A percentile compares a stretch with the other conserved stretches of the same genome.
Evolutionary conservation across 2,113 vertebrate genomes (phyloP).

Genomic region (Oryzias celebensis): DNA sequence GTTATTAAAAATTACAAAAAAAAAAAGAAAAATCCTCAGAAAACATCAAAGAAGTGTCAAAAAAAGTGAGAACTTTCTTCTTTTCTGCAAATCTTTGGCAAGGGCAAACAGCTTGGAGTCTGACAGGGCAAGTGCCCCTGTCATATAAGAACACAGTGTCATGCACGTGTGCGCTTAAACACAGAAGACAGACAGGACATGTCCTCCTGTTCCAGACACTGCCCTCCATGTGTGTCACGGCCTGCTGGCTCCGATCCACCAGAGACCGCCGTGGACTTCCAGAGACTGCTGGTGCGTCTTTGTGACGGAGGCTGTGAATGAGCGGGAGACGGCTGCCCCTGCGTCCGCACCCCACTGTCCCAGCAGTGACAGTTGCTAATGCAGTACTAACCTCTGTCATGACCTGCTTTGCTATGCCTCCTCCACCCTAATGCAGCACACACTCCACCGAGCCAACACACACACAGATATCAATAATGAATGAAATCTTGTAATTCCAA

Average conservation of each 20-base stretch:
- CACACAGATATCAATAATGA: constrained; percentile 31
- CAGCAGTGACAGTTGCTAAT: constrained; percentile 73
- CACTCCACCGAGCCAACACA: constrained; percentile 2
- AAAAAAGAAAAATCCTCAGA: not conserved
- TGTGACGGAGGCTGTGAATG: constrained; percentile 23
- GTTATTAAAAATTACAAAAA: constrained; percentile 34
- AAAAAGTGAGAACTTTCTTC: constrained; percentile 15
- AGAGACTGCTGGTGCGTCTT: constrained; percentile 8
- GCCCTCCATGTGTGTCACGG: constrained; percentile 63
- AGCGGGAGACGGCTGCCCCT: constrained; percentile 49
- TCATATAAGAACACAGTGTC: constrained; percentile 48
- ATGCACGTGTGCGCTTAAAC: constrained; percentile 36
- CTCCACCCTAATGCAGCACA: constrained; percentile 38
- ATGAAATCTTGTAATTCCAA: constrained; percentile 24
- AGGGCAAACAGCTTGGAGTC: constrained; percentile 51
- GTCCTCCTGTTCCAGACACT: constrained; percentile 61
- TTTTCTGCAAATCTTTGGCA: constrained; percentile 26
- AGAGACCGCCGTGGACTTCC: constrained; percentile 46
- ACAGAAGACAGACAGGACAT: constrained; percentile 61
- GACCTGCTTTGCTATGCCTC: constrained; percentile 69
- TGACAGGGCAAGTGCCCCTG: constrained; percentile 46
- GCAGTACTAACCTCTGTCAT: constrained; percentile 73
- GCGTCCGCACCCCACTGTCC: constrained; percentile 63
- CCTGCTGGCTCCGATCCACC: constrained; percentile 60
- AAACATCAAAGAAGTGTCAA: constrained; percentile 23